Percentiles rank a stretch among this genome's conserved stretches.
phyloP scores from a whole-genome alignment of 1,140 invertebrate genomes.

The Pseudomyrmex pallidus region DNA sequence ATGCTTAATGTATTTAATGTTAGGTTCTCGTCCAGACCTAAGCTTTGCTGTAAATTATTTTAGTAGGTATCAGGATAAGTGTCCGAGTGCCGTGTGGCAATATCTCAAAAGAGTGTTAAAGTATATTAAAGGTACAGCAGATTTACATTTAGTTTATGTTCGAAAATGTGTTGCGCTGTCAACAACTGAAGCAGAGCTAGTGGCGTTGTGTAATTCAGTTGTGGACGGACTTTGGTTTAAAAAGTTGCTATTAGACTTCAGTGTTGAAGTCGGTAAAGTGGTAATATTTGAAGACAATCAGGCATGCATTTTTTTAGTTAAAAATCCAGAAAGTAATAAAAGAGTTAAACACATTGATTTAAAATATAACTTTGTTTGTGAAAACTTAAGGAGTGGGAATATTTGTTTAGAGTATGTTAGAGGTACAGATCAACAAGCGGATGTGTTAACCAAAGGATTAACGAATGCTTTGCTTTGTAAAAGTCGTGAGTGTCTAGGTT shows the following conservation, averaged over 20 bases:
- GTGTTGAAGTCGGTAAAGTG: not conserved
- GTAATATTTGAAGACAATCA: constrained; percentile 63
- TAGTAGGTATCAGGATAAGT: constrained; percentile 40
- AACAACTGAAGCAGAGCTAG: constrained; percentile 77
- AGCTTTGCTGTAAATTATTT: constrained; percentile 27
- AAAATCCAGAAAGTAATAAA: constrained; percentile 32
- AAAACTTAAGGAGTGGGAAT: constrained; percentile 23
- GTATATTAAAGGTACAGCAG: constrained; percentile 19
- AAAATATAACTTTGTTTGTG: constrained; percentile 65
- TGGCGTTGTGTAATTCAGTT: constrained; percentile 56
- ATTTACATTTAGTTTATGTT: not conserved
- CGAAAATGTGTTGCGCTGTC: constrained; percentile 73
- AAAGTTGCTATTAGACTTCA: constrained; percentile 63
- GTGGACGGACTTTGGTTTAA: constrained; percentile 72
- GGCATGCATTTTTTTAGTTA: constrained; percentile 52
- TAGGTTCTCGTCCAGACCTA: constrained; percentile 11
- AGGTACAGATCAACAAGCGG: constrained; percentile 53
- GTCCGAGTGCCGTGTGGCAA: not conserved
- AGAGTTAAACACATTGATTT: constrained; percentile 57
- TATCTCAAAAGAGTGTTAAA: constrained; percentile 19
- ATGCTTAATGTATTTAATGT: constrained; percentile 37
- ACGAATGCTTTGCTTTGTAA: not conserved
- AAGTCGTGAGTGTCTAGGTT: not conserved
- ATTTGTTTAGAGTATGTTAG: constrained; percentile 8
- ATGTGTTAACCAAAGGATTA: constrained; percentile 60